Evolutionary conservation across 2,797 vertebrate species (phyloP).

Genomic region (Sardinella longiceps): DNA sequence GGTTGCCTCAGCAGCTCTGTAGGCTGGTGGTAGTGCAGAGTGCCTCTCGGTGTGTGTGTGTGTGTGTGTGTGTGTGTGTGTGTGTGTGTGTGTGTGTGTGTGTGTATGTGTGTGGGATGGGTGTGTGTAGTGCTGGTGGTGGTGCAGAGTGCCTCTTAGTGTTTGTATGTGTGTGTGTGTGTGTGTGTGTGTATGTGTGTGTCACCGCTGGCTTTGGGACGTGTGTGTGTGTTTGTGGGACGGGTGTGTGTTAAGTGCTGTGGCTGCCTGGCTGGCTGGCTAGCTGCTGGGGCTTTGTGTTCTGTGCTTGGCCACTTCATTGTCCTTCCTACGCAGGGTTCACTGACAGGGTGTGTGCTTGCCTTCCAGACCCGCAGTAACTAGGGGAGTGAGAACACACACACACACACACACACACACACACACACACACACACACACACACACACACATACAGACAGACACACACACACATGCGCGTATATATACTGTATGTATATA

Average conservation of each 20-base stretch:
- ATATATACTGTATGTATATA: neutral
- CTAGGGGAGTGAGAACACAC: neutral
- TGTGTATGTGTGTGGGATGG: neutral
- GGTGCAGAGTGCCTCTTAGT: slow-evolving; percentile 17
- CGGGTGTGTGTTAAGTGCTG: neutral
- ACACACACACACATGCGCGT: too few species aligned
- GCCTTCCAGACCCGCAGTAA: neutral
- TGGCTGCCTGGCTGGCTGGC: neutral
- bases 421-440: too few species aligned
- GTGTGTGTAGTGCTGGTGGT: slow-evolving; percentile 29
- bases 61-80: slow-evolving; percentile 19
- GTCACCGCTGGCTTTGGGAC: slow-evolving; percentile 19
- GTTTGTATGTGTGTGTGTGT: slow-evolving; percentile 26
- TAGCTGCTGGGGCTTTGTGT: slow-evolving; percentile 7
- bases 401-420: neutral
- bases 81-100: neutral
- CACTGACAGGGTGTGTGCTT: slow-evolving; percentile 5
- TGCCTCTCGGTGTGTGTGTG: slow-evolving; percentile 28
- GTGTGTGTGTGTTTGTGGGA: neutral
- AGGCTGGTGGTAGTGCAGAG: slow-evolving; percentile 30
- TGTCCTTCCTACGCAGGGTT: neutral
- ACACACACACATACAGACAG: neutral
- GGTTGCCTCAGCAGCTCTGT: neutral
- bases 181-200: too few species aligned
- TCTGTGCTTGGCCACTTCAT: neutral